Evolutionary conservation across 2,888 invertebrate species (phyloP), one percentile per base, ranked within the genome.

Genomic region (Hydriomena furcata): DNA sequence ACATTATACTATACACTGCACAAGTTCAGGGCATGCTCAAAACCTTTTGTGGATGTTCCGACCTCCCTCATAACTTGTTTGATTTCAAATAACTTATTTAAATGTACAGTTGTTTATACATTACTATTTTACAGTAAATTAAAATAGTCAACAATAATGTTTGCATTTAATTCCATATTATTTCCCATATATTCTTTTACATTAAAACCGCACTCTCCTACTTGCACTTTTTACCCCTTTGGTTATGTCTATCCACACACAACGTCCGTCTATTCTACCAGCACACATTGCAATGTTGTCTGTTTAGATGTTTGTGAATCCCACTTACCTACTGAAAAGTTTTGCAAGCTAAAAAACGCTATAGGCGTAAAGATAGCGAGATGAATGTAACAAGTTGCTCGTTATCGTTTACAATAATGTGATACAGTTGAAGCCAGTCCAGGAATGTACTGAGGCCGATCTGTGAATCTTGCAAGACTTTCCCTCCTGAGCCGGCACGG

Each of bases 21-120:
- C 84, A 82, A 76, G 34, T 68, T 57, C 63, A 79, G 76, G 82
- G 87, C 88, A 88, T 87, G 89, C 82, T 84, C 83, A 81, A 81
- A 76, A 66, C 73, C 71, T 73, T 66, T 80, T 74, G 70, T 74
- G 73, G 74, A 70, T 69, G 74, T 72, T 74, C 71, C 70, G 58
- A 68, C 64, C 40, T 41, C 68, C 67, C 73, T 70, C 37, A 60
- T 58, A 73, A 75, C 71, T 47, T 78, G 73, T 80, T 79, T 66
- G 66, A 71, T 72, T 69, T 73, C 73, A 66, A 68, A 75, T 73
- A 82, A 82, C 80, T 84, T 83, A 84, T 80, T 75, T 79, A 70
- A 81, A 78, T 84, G 81, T 84, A 84, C 84, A 84, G 84, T 77
- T 67, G 77, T 84, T 83, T 83, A 82, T 82, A 83, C 76, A 81